Conservation (phyloP, 2,113 vertebrate species). For the Ceyx melanurus region DNA sequence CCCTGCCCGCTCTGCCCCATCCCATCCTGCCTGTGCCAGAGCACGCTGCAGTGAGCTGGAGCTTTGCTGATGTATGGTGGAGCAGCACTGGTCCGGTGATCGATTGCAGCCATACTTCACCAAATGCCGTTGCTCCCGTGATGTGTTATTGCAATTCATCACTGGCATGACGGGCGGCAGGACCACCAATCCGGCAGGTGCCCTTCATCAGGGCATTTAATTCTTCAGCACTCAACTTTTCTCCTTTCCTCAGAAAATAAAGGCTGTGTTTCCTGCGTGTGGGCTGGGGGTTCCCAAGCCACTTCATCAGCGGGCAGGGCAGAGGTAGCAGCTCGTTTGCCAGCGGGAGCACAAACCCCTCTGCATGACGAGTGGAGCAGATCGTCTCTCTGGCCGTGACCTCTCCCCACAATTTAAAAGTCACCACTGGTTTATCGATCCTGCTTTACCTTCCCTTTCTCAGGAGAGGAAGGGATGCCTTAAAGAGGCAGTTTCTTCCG, state of each 20-base stretch:
- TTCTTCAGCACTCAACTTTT: conserved; percentile 43
- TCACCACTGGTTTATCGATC: not conserved
- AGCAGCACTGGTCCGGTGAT: not conserved
- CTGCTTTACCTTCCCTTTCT: not conserved
- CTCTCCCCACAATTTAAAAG: not conserved
- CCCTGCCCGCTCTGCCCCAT: not conserved
- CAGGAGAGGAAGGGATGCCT: not conserved
- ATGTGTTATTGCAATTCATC: conserved; percentile 49
- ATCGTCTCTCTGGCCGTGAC: not conserved
- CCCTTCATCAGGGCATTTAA: conserved; percentile 49
- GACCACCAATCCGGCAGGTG: conserved; percentile 21
- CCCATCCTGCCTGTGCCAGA: accelerated
- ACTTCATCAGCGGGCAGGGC: not conserved
- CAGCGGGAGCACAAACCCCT: not conserved
- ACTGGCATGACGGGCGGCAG: not conserved
- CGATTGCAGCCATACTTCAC: conserved; percentile 26
- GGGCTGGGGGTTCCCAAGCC: not conserved
- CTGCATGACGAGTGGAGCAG: accelerated
- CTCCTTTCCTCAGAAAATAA: conserved; percentile 3
- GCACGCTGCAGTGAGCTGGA: accelerated
- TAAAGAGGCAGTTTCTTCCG: not conserved
- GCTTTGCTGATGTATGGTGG: not conserved
- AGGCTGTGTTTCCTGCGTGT: not conserved
- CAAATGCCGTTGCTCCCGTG: not conserved
- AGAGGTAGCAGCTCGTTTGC: not conserved